Evolutionary conservation across 2,113 vertebrate species (phyloP).

Genomic region (Epinephelus lanceolatus): DNA sequence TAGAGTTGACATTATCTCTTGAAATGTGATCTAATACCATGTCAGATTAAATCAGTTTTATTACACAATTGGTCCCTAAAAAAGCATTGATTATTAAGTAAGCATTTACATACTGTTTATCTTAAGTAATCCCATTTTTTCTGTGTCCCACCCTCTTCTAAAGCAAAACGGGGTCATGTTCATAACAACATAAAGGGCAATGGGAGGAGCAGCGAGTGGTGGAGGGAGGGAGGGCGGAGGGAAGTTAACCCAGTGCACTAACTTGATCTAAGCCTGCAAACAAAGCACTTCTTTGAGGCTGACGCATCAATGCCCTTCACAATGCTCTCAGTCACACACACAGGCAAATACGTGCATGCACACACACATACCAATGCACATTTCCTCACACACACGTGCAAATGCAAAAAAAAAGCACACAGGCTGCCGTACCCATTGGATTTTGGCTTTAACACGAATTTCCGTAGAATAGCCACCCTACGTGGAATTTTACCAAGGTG

Average conservation of each 20-base stretch:
- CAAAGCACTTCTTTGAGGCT: constrained; percentile 76
- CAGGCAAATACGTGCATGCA: constrained; percentile 5
- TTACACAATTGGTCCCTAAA: not conserved
- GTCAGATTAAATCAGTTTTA: not conserved
- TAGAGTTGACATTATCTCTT: too few species aligned
- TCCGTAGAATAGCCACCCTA: constrained; percentile 7
- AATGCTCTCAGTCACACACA: constrained; percentile 58
- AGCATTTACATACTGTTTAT: not conserved
- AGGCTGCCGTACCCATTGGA: not conserved
- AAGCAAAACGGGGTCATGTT: constrained; percentile 60
- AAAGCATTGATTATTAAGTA: not conserved
- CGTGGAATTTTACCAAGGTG: constrained; percentile 59
- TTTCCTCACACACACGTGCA: not conserved
- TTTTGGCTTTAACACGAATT: not conserved
- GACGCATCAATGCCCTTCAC: constrained; percentile 69
- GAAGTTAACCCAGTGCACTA: constrained; percentile 49
- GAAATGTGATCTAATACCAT: too few species aligned
- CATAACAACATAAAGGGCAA: constrained; percentile 58
- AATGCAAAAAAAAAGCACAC: not conserved
- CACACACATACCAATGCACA: constrained; percentile 1
- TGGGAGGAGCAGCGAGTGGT: constrained; percentile 24
- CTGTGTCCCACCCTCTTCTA: not conserved
- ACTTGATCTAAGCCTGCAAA: constrained; percentile 72
- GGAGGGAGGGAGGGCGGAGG: not conserved
- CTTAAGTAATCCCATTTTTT: not conserved